Percentiles rank a stretch among this genome's conserved stretches.
phyloP scores from a whole-genome alignment of 2,888 invertebrate genomes.

The Tiphia femorata region DNA sequence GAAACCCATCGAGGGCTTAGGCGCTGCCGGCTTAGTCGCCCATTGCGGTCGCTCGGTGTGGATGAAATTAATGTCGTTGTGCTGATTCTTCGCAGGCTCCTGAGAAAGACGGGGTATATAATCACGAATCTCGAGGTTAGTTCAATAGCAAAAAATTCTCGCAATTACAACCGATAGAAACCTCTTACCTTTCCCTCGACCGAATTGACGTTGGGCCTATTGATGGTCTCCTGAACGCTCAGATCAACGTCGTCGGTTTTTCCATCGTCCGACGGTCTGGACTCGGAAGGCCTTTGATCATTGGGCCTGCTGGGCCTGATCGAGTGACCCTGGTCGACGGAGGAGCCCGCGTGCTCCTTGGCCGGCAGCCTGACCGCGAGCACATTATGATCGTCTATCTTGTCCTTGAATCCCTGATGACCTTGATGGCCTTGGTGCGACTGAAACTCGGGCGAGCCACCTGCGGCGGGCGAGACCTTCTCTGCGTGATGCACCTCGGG shows the following conservation, averaged over 20 bases:
- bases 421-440: conserved; percentile 24
- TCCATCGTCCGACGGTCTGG: conserved; percentile 55
- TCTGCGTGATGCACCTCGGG: conserved; percentile 28
- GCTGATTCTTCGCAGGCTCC: conserved; percentile 50
- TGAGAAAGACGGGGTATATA: no score
- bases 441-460: conserved; percentile 12
- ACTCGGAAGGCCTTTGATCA: conserved; percentile 52
- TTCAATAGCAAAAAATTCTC: neutral
- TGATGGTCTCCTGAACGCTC: conserved; percentile 58
- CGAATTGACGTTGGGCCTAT: conserved; percentile 59
- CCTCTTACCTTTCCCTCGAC: conserved; percentile 54
- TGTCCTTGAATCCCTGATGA: conserved; percentile 57
- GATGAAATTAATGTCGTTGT: conserved; percentile 52
- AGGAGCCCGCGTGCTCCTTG: conserved; percentile 52
- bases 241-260: conserved; percentile 53
- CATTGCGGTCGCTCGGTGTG: conserved; percentile 61
- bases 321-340: conserved; percentile 34
- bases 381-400: conserved; percentile 54
- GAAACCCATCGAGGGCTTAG: conserved; percentile 52
- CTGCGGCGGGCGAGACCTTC: no score
- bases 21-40: conserved; percentile 57
- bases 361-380: conserved; percentile 56
- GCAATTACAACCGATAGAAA: neutral
- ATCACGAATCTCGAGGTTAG: neutral
- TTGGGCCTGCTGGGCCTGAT: conserved; percentile 52